Base-by-base conservation (phyloP, 35 echinoderm and acorn worm genomes). In the Antedon bifida region DNA sequence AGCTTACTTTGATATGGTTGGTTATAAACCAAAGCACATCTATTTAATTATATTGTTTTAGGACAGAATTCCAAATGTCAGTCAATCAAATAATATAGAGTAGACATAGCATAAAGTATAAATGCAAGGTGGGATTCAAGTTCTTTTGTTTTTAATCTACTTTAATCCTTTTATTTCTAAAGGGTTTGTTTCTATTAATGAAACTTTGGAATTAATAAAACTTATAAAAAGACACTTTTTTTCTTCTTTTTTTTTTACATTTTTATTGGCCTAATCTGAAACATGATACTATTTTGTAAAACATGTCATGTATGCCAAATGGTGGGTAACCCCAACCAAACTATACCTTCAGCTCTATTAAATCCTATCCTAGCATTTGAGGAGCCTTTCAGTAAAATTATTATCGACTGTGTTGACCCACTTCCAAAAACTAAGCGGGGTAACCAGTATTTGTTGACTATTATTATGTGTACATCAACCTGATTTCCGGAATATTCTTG, bases 381-480 rank as follows among this genome's bases (percentile, higher is more conserved):
- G 29, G 91, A 89, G 34, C 86, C 87, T 31, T 92, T 89, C 46
- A 79, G 55, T 30, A 82, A 55, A 83, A 30, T 89, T 2, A 79
- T 88, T 39, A 84, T 93, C 14, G 91, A 93, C 33, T 88, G 86
- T 46, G 87, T 93, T 32, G 91, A 87, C 26, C 81, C 87, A 29
- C 36, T 93, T 33, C 91, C 87, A 31, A 89, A 81, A 34, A 84
- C 80, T 33, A 74, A 35, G 73, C n/a, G 80, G 39, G 83, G 91
- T 10, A 39, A 89, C 81, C 33, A 86, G 77, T 93, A 89, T 38
- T n/a, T 86, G 29, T 35, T 78, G 30, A 78, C 76, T n/a, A n/a
- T n/a, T 12, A 78, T 78, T 34, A 78, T 78, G 76, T 32, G 34
- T 32, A 23, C 34, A 31, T 78, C 76, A 31, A 78, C 16, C 16